These are phyloP conservation scores for Chloropsis cyanopogon DNA, from an alignment of 2,113 vertebrate genomes.

Conservation along the genomic window DNA sequence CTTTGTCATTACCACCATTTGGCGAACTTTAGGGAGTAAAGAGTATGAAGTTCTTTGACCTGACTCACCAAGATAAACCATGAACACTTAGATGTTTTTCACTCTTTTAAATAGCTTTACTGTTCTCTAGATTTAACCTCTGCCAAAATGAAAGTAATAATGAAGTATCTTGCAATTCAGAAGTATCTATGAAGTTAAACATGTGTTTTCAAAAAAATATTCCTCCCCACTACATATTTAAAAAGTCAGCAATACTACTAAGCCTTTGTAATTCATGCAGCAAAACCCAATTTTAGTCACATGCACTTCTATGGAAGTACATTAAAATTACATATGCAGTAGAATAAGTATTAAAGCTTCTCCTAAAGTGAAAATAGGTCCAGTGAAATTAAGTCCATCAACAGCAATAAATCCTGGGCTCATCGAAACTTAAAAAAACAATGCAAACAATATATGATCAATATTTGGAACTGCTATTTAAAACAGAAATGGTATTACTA, in stretches of 20 bases:
- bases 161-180: not conserved
- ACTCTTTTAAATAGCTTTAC: not conserved
- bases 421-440: not conserved
- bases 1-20: not conserved
- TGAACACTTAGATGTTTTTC: not conserved
- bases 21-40: not conserved
- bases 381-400: not conserved
- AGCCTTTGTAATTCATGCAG: not conserved
- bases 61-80: not conserved
- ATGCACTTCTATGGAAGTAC: accelerated
- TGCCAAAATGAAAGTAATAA: not conserved
- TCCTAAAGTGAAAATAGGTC: not conserved
- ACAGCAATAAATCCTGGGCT: not conserved
- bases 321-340: not conserved
- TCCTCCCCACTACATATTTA: not conserved
- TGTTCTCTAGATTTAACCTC: not conserved
- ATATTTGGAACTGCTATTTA: not conserved
- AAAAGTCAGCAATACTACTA: not conserved
- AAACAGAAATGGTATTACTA: not conserved
- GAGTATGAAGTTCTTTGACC: not conserved
- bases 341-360: not conserved
- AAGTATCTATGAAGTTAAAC: not conserved
- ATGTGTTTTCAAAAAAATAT: not conserved
- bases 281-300: not conserved
- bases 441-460: accelerated